phyloP scores from a whole-genome alignment of 2,888 invertebrate species.

The Neuroscelio doddi region DNA sequence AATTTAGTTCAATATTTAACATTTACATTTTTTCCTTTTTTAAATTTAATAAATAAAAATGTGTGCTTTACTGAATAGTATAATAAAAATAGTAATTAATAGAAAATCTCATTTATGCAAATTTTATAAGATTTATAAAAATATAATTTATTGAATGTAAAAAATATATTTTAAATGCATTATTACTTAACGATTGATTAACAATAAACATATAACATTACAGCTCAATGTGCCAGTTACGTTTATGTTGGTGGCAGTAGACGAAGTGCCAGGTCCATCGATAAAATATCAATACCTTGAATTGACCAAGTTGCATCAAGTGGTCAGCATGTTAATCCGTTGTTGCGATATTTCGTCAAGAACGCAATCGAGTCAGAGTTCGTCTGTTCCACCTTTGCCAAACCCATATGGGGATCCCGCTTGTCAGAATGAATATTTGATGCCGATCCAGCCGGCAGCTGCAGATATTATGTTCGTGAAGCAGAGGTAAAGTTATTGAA shows the following conservation, averaged over 20 bases:
- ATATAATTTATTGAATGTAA: too few species aligned
- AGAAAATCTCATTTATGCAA: too few species aligned
- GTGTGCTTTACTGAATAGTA: too few species aligned
- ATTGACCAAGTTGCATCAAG: conserved; percentile 92
- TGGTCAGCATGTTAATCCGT: conserved; percentile 90
- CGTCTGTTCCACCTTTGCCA: conserved; percentile 76
- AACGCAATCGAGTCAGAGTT: conserved; percentile 71
- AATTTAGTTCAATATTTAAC: too few species aligned
- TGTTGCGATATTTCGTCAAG: conserved; percentile 89
- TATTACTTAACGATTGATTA: neutral
- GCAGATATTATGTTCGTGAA: conserved; percentile 88
- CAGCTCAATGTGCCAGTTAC: conserved; percentile 91
- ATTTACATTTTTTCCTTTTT: too few species aligned
- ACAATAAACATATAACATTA: conserved; percentile 47
- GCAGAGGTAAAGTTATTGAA: conserved; percentile 76
- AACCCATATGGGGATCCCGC: conserved; percentile 83
- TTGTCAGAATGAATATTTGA: conserved; percentile 74
- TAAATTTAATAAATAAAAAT: too few species aligned
- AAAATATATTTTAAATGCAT: neutral
- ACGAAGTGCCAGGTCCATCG: conserved; percentile 92
- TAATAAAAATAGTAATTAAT: too few species aligned
- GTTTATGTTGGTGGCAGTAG: conserved; percentile 92
- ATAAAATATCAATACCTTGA: conserved; percentile 98
- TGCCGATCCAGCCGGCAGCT: conserved; percentile 83
- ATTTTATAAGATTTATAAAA: too few species aligned